Evolutionary conservation across 2,888 invertebrate genomes (phyloP).

Genomic region (Gonocerus acuteangulatus): DNA sequence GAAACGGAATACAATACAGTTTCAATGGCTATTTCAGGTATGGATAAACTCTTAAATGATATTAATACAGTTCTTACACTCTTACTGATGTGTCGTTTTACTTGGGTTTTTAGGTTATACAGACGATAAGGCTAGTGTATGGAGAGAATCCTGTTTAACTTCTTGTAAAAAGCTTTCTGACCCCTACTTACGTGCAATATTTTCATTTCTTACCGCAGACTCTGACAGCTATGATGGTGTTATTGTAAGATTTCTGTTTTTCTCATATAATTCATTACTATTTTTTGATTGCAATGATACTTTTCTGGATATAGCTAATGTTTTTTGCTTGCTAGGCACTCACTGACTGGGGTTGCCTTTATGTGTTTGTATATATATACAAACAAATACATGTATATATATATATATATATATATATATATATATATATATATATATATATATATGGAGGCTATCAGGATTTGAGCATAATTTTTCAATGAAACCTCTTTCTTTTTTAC

Average conservation of each 20-base stretch:
- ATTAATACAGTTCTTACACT: too few relatives aligned
- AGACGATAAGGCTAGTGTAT: conserved; percentile 72
- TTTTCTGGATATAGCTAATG: too few relatives aligned
- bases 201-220: conserved; percentile 80
- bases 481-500: too few relatives aligned
- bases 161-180: conserved; percentile 74
- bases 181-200: conserved; percentile 83
- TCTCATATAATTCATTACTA: background rate
- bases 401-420: too few relatives aligned
- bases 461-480: too few relatives aligned
- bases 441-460: too few relatives aligned
- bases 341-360: too few relatives aligned
- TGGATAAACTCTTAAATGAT: background rate
- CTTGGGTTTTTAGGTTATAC: conserved; percentile 54
- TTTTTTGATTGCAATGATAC: background rate
- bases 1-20: conserved; percentile 59
- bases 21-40: conserved; percentile 68
- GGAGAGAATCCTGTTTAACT: conserved; percentile 64
- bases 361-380: too few relatives aligned
- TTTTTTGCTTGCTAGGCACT: too few relatives aligned
- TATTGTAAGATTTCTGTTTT: conserved; percentile 61
- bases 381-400: too few relatives aligned
- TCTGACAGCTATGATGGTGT: conserved; percentile 67
- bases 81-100: background rate
- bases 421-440: too few relatives aligned